phyloP scores from a whole-genome alignment of 2,797 vertebrate species.

The Parauchenoglanis ngamensis region DNA sequence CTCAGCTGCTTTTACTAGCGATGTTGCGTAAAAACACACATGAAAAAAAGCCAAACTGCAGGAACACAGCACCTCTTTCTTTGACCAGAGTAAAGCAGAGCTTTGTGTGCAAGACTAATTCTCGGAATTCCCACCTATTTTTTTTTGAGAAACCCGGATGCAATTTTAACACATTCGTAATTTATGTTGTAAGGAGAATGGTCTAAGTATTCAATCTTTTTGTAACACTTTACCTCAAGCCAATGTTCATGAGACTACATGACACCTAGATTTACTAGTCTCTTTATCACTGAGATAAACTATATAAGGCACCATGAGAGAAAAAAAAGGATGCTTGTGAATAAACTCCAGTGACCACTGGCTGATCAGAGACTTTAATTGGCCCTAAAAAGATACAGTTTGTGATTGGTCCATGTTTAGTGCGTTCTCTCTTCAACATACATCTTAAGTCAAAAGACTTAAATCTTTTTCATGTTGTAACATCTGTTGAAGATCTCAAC shows the following conservation, averaged over 20 bases:
- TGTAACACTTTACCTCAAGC: not conserved
- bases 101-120: conserved; percentile 26
- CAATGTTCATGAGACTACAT: not conserved
- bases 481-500: not conserved
- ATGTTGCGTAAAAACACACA: conserved; percentile 16
- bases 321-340: not conserved
- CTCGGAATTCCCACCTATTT: not conserved
- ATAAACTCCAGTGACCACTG: not conserved
- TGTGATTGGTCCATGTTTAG: not conserved
- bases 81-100: conserved; percentile 55
- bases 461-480: not conserved
- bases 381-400: not conserved
- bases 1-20: conserved; percentile 15
- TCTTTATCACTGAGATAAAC: not conserved
- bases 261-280: not conserved
- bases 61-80: conserved; percentile 69
- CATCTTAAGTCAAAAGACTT: not conserved
- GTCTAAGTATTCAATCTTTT: not conserved
- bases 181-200: not conserved
- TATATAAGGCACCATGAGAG: not conserved
- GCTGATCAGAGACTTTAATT: not conserved
- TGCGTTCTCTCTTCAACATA: not conserved
- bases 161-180: not conserved
- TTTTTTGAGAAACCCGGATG: not conserved
- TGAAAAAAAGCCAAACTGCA: conserved; percentile 49